Percentiles rank a stretch among this genome's conserved stretches.
phyloP scores from a whole-genome alignment of 2,113 vertebrate genomes.

The Nerophis lumbriciformis region DNA sequence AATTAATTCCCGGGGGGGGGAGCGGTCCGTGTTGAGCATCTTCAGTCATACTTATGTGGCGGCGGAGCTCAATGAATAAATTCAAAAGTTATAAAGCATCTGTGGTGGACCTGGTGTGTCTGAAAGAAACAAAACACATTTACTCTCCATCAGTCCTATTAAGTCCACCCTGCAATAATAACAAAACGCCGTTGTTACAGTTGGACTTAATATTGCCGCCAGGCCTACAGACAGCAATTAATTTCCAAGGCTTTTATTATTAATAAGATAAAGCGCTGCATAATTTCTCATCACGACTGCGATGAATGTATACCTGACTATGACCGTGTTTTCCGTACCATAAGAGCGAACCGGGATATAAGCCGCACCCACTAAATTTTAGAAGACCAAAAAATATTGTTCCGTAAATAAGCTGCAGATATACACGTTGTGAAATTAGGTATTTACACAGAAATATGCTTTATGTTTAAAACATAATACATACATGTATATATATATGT shows the following conservation, averaged over 20 bases:
- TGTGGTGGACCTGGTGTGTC: background rate
- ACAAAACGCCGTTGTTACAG: background rate
- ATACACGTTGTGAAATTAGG: too few species aligned
- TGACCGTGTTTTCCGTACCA: too few species aligned
- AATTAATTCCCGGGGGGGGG: slow-evolving; percentile 38
- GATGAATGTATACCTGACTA: background rate
- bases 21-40: slow-evolving; percentile 19
- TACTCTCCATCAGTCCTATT: background rate
- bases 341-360: too few species aligned
- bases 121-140: background rate
- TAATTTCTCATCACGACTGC: background rate
- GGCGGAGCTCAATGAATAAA: slow-evolving; percentile 12
- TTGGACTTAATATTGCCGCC: background rate
- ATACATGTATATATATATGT: too few species aligned
- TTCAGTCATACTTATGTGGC: slow-evolving; percentile 18
- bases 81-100: slow-evolving; percentile 11
- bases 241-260: background rate
- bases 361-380: too few species aligned
- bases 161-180: background rate
- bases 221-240: background rate
- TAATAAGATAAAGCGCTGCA: slow-evolving; percentile 7
- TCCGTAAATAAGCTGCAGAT: too few species aligned
- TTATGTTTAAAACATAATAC: too few species aligned
- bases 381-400: too few species aligned
- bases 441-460: too few species aligned